Percentiles rank a stretch among this genome's conserved stretches.
Conservation (phyloP, 2,113 vertebrate species). For the Chroicocephalus ridibundus region DNA sequence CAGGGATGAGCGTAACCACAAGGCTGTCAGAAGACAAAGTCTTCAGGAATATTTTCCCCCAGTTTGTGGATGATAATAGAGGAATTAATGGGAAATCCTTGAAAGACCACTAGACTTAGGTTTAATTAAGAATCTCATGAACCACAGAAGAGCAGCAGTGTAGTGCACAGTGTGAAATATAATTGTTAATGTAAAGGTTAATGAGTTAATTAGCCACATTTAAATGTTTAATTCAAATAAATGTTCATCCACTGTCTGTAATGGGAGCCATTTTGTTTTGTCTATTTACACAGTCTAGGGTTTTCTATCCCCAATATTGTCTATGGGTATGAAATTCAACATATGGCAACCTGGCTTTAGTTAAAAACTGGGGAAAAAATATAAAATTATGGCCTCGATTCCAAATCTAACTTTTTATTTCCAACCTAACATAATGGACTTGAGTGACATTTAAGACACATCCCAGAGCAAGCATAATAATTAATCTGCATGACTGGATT, state of each 20-base stretch:
- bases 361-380: background rate
- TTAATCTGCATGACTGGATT: background rate
- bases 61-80: background rate
- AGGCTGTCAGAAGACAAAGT: background rate
- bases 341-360: background rate
- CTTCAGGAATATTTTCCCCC: background rate
- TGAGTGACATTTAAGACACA: background rate
- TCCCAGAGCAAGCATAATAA: background rate
- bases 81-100: conserved; percentile 38
- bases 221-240: conserved; percentile 74
- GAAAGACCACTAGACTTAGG: conserved; percentile 34
- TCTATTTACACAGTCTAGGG: conserved; percentile 11
- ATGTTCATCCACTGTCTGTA: conserved; percentile 32
- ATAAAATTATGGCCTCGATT: background rate
- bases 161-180: conserved; percentile 67
- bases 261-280: conserved; percentile 19
- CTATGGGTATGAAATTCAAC: background rate
- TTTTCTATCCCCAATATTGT: background rate
- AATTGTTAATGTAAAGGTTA: conserved; percentile 74
- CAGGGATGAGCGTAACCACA: background rate
- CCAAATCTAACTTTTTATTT: background rate
- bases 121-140: conserved; percentile 71
- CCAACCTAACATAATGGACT: background rate
- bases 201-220: conserved; percentile 72
- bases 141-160: conserved; percentile 34